Evolutionary conservation across 2,888 invertebrate species (phyloP), one percentile per base, ranked within the genome.

Genomic region (Trichogramma dendrolimi): DNA sequence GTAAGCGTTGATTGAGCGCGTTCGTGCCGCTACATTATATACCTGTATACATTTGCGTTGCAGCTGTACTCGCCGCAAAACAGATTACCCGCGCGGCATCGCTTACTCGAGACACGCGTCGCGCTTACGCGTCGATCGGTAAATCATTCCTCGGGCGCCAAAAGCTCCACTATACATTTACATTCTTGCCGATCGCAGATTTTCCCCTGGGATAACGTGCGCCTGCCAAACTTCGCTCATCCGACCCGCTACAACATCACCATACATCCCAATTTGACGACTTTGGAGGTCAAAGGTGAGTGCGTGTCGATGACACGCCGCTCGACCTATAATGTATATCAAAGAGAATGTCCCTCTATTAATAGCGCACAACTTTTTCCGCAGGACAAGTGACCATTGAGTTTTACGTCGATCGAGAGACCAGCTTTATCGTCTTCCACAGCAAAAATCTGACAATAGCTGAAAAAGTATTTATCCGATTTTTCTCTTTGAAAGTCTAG

Each of bases 221-320:
- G 92, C 67, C 84, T 95, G 69, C 94, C 94, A 0, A 85, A 85
- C 46, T 89, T 87, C 76, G 86, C 89, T 49, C 86, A 87, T 74
- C 94, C 95, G 10, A 84, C 88, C 70, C 87, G 91, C 69, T 96
- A 96, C 77, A 90, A 89, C 75, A 85, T 97, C 61, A 92, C 91
- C 80, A 87, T 96, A 71, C 94, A 96, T 81, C 95, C 96, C 6
- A 95, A 96, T 79, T 83, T 96, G 60, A 93, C 94, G 52, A 92
- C 93, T 14, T 86, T 92, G 58, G 91, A 91, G 79, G 88, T 96
- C 57, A 89, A 89, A 84, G 96, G 96, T 89, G 81, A 75, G 61
- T 57, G 40, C 7, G 48, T 55, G 7, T 52, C 49, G 38, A 6
- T 5, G 8, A 43, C 6, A 39, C 47, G n/a, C 8, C 46, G 46